Evolutionary conservation across 2,113 vertebrate genomes (phyloP), one percentile per base, ranked within the genome.

Genomic region (Tupaia chinensis): DNA sequence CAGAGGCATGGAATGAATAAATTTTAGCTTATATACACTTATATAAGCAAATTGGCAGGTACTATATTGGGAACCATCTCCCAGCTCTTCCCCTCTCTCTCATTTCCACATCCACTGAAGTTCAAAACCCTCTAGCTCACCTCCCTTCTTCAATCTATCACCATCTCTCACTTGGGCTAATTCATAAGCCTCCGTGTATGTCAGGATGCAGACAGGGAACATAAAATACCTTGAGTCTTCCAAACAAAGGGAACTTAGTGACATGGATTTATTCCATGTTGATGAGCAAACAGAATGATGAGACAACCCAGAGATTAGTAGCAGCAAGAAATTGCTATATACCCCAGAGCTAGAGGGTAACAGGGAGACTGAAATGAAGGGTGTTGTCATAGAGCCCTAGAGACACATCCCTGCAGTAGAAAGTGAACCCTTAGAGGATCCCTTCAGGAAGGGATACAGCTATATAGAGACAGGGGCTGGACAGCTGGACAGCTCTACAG

Each of bases 321-420:
- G 68, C 20, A 66, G 9, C 60, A 23, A 11, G n/a, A 58, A 74
- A 4, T 11, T 44, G n/a, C 66, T 53, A 0, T 20, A 3, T 19
- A 10, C 44, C 29, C 19, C 29, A 34, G 23, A 20, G 54, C 63
- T 54, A 29, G 12, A 23, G 15, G 77, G 34, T 13, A 25, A 7
- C 7, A 16, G 12, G 1, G 23, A 9, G 2, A 4, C 0, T 0
- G 12, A 16, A 3, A 27, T 23, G 13, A 2, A 60, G 54, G 13
- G 11, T 22, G 6, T 10, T 10, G 19, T 63, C 74, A 3, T 7
- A 9, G 85, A 79, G 11, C 58, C 76, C 7, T 3, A 63, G 27
- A 29, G 25, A 3, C 29, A 3, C 22, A 3, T 20, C 79, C 34
- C 17, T 81, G 34, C 5, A 9, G 44, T 9, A 16, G 17, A 15